Evolutionary conservation across 2,888 invertebrate genomes (phyloP).

Genomic region (Melikaiella ostensackeni): DNA sequence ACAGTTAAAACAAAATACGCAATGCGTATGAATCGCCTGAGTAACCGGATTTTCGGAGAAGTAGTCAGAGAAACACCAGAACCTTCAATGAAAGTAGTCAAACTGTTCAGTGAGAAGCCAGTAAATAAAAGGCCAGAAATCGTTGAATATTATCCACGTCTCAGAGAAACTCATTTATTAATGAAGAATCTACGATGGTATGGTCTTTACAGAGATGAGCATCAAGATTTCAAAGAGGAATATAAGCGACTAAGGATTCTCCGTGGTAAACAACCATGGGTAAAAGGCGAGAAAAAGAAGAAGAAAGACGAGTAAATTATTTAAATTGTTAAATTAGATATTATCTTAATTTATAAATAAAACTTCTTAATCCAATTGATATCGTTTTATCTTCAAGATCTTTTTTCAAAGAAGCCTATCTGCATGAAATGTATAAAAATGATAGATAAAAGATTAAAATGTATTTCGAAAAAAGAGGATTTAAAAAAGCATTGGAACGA

Average conservation of each 20-base stretch:
- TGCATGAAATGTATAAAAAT: constrained; percentile 4
- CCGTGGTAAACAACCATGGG: constrained; percentile 83
- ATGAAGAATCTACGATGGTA: constrained; percentile 87
- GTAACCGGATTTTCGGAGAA: constrained; percentile 93
- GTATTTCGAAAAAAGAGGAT: constrained; percentile 6
- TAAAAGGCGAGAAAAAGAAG: constrained; percentile 63
- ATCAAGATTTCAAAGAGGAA: constrained; percentile 93
- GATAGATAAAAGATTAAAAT: constrained; percentile 15
- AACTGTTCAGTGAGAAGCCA: constrained; percentile 87
- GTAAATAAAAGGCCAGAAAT: constrained; percentile 85
- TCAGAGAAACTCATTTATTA: constrained; percentile 85
- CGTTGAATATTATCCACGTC: constrained; percentile 91
- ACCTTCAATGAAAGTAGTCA: constrained; percentile 89
- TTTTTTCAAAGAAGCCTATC: not conserved
- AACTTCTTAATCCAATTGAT: not conserved
- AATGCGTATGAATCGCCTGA: constrained; percentile 89
- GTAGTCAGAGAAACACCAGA: constrained; percentile 86
- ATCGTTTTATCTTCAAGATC: constrained; percentile 13
- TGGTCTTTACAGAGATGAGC: constrained; percentile 91
- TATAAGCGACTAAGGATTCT: constrained; percentile 87
- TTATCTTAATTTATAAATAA: constrained; percentile 29
- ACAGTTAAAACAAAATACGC: constrained; percentile 89
- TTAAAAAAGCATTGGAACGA: constrained; percentile 38
- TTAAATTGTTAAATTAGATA: not conserved
- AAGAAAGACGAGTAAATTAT: not conserved